Conservation (phyloP, 2,113 vertebrate species). For the Caloenas nicobarica region DNA sequence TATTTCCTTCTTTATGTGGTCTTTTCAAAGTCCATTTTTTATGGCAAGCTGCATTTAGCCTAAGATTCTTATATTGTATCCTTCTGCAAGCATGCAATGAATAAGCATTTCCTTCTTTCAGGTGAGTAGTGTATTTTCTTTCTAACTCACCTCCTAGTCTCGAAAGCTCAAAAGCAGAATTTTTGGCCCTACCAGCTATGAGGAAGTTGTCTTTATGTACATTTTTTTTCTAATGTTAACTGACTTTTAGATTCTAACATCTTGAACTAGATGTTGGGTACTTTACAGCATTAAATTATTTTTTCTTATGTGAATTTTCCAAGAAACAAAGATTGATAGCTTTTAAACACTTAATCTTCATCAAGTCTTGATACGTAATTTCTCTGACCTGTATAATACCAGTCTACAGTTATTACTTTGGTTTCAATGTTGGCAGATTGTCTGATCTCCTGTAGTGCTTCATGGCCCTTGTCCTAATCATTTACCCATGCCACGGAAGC, state of each 20-base stretch:
- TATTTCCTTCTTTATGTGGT: neutral
- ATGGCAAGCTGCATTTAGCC: neutral
- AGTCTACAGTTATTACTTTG: neutral
- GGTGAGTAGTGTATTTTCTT: neutral
- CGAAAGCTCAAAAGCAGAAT: neutral
- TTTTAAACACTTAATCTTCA: neutral
- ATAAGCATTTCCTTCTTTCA: neutral
- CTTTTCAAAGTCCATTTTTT: neutral
- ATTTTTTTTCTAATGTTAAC: neutral
- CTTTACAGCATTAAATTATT: neutral
- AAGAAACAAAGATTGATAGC: neutral
- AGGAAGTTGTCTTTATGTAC: fast-evolving
- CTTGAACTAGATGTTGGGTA: neutral
- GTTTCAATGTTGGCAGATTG: neutral
- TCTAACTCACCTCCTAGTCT: neutral
- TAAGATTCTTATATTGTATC: neutral
- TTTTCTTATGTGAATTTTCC: neutral
- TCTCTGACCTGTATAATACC: neutral
- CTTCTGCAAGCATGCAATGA: neutral
- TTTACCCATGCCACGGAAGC: neutral
- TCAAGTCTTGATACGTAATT: neutral
- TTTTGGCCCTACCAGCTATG: neutral
- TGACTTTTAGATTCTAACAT: neutral
- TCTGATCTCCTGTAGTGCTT: neutral
- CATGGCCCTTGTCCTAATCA: neutral